Evolutionary conservation across 2,113 vertebrate genomes (phyloP).

Genomic region (Dermatemys mawii): DNA sequence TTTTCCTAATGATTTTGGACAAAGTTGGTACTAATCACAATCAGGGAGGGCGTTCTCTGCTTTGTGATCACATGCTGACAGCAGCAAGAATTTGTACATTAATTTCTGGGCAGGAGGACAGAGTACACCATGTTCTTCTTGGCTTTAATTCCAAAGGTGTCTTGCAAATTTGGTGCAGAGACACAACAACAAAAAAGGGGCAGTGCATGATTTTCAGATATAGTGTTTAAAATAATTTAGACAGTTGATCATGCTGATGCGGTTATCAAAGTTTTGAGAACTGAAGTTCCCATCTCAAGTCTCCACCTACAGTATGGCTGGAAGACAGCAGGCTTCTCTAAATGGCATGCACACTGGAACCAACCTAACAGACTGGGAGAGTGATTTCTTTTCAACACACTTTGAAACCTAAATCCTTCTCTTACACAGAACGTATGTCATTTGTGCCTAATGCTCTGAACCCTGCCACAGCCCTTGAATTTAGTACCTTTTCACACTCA

Average conservation of each 20-base stretch:
- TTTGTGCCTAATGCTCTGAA: not conserved
- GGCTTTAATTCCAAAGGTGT: not conserved
- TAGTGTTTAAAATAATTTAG: not conserved
- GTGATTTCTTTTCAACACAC: not conserved
- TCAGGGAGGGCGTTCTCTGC: not conserved
- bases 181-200: not conserved
- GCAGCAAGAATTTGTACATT: not conserved
- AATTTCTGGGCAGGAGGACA: not conserved
- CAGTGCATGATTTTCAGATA: not conserved
- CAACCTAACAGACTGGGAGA: not conserved
- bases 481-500: not conserved
- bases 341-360: not conserved
- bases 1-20: not conserved
- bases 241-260: not conserved
- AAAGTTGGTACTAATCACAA: not conserved
- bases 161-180: not conserved
- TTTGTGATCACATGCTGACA: not conserved
- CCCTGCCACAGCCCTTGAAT: not conserved
- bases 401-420: not conserved
- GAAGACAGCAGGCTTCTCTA: not conserved
- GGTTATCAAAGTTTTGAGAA: not conserved
- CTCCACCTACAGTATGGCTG: not conserved
- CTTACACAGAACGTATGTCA: not conserved
- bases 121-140: not conserved
- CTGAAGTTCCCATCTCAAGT: not conserved